phyloP scores from a whole-genome alignment of 2,797 vertebrate species.

The Mus minutoides region DNA sequence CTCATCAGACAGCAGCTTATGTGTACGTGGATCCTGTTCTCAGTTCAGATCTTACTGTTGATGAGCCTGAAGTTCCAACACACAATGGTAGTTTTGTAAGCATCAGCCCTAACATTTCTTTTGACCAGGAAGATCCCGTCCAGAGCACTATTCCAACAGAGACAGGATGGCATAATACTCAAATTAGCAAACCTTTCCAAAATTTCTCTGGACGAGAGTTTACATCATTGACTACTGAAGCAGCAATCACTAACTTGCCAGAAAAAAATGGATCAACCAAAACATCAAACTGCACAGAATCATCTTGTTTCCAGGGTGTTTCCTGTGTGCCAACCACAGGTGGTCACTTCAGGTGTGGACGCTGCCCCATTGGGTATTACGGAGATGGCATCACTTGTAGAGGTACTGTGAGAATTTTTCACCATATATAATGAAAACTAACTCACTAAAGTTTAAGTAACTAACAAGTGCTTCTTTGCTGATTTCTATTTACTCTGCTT shows the following conservation, averaged over 20 bases:
- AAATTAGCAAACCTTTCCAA: background rate
- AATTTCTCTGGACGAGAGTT: background rate
- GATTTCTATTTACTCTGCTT: background rate
- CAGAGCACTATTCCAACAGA: slow-evolving; percentile 10
- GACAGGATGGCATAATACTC: background rate
- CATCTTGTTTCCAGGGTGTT: slow-evolving; percentile 91
- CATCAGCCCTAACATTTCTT: background rate
- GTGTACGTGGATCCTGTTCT: background rate
- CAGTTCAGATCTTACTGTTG: background rate
- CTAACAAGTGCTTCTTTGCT: background rate
- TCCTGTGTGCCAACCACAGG: slow-evolving; percentile 87
- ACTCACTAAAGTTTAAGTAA: background rate
- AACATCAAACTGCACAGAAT: slow-evolving; percentile 86
- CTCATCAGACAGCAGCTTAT: slow-evolving; percentile 10
- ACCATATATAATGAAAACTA: background rate
- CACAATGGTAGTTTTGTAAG: background rate
- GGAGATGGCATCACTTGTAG: slow-evolving; percentile 91
- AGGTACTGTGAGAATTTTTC: slow-evolving; percentile 86
- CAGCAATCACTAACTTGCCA: slow-evolving; percentile 67
- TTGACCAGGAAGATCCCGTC: background rate
- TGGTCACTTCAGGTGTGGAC: slow-evolving; percentile 88
- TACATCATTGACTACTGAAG: background rate
- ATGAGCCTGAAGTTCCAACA: background rate
- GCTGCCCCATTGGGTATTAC: slow-evolving; percentile 91
- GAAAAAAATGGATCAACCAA: slow-evolving; percentile 69